Evolutionary conservation across 2,113 vertebrate species (phyloP).

Genomic region (Urocitellus parryii): DNA sequence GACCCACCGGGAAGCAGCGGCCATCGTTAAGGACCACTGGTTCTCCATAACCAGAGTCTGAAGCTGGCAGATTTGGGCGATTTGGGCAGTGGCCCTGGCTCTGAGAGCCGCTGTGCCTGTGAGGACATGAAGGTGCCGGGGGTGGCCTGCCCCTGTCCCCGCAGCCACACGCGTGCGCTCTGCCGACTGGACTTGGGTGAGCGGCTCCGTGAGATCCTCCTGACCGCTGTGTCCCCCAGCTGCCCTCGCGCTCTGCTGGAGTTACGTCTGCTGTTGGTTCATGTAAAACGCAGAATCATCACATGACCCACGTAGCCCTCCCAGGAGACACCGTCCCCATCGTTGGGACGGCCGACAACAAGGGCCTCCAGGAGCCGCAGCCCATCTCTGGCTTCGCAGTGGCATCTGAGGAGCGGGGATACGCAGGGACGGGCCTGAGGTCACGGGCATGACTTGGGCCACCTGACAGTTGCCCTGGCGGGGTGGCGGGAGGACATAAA

Average conservation of each 20-base stretch:
- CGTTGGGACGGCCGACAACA: background rate
- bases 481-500: background rate
- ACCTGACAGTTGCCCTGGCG: background rate
- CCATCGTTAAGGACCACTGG: background rate
- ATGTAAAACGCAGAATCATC: background rate
- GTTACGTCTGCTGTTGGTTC: too few relatives aligned
- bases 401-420: fast-evolving
- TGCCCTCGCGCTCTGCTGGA: too few relatives aligned
- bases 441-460: fast-evolving
- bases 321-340: background rate
- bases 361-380: background rate
- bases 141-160: too few relatives aligned
- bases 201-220: fast-evolving
- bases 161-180: too few relatives aligned
- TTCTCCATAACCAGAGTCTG: background rate
- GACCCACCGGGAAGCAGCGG: fast-evolving
- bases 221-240: background rate
- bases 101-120: background rate
- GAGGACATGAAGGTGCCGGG: fast-evolving
- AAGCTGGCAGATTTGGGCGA: background rate
- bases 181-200: fast-evolving
- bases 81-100: fast-evolving
- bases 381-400: fast-evolving
- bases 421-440: fast-evolving
- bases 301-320: fast-evolving